These are phyloP conservation scores for Gandaritis pyraliata DNA, from an alignment of 2,888 invertebrate genomes.

Conservation along the genomic window DNA sequence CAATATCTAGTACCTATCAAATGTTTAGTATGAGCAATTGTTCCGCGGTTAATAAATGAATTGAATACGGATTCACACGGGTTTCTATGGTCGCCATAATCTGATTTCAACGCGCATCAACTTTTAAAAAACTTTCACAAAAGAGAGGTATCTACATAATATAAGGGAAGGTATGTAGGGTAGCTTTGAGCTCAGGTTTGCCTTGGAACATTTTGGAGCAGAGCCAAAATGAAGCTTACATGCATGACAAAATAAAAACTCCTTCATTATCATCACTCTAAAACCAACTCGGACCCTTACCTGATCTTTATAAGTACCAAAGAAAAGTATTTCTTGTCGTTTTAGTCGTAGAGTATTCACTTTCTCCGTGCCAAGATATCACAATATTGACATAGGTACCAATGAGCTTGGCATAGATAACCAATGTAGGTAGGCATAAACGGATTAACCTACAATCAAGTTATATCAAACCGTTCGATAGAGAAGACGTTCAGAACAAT, in stretches of 20 bases:
- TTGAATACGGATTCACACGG: neutral
- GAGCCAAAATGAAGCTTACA: slow-evolving; percentile 28
- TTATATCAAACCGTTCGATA: slow-evolving; percentile 1
- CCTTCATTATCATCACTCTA: slow-evolving; percentile 10
- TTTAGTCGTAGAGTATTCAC: neutral
- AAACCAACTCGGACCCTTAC: slow-evolving; percentile 3
- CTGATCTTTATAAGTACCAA: neutral
- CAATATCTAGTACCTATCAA: neutral
- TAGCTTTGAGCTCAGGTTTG: slow-evolving; percentile 18
- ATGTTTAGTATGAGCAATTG: neutral
- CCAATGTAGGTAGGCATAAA: neutral
- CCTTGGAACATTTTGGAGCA: slow-evolving; percentile 22
- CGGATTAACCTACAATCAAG: slow-evolving; percentile 1
- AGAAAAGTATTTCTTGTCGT: neutral
- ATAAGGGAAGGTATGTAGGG: slow-evolving; percentile 10
- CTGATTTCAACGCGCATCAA: too few species aligned
- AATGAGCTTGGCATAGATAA: neutral
- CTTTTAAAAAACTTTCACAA: too few species aligned
- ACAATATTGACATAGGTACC: neutral
- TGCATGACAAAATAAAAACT: slow-evolving; percentile 22
- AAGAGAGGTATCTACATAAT: slow-evolving; percentile 6
- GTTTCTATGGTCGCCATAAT: too few species aligned
- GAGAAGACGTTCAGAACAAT: slow-evolving; percentile 13
- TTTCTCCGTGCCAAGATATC: neutral
- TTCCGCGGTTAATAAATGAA: slow-evolving; percentile 13